Evolutionary conservation across 2,888 invertebrate species (phyloP).

Genomic region (Agrochola circellaris): DNA sequence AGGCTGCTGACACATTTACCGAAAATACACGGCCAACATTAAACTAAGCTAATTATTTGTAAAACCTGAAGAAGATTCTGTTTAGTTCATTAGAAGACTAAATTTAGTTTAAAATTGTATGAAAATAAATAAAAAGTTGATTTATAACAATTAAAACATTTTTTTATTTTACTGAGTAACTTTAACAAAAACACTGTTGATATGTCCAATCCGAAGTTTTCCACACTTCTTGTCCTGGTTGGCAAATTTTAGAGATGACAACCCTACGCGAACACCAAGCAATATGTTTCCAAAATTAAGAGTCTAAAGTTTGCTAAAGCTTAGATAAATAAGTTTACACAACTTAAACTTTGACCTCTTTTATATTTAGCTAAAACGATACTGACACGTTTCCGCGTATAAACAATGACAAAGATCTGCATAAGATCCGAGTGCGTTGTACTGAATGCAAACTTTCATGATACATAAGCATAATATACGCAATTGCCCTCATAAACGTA

Average conservation of each 20-base stretch:
- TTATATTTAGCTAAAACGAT: constrained; percentile 41
- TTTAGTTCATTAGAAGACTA: too few relatives aligned
- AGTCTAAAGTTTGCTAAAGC: not conserved
- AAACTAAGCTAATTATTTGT: too few relatives aligned
- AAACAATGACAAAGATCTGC: constrained; percentile 18
- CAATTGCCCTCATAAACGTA: too few relatives aligned
- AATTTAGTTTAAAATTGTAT: not conserved
- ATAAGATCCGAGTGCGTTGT: constrained; percentile 22
- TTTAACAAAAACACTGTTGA: not conserved
- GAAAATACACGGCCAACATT: too few relatives aligned
- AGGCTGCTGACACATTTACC: too few relatives aligned
- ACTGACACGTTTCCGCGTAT: constrained; percentile 15
- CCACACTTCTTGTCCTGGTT: not conserved
- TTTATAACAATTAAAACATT: not conserved
- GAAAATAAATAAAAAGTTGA: not conserved
- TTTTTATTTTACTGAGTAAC: too few relatives aligned
- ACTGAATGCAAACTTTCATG: constrained; percentile 10
- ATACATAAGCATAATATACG: too few relatives aligned
- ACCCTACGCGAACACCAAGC: not conserved
- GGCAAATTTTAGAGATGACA: not conserved
- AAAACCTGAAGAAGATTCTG: too few relatives aligned
- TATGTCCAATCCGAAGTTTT: not conserved
- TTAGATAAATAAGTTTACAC: constrained; percentile 1
- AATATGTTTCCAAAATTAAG: not conserved
- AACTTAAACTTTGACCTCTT: constrained; percentile 18